Evolutionary conservation across 2,888 invertebrate species (phyloP).

Genomic region (Sphecodes monilicornis): DNA sequence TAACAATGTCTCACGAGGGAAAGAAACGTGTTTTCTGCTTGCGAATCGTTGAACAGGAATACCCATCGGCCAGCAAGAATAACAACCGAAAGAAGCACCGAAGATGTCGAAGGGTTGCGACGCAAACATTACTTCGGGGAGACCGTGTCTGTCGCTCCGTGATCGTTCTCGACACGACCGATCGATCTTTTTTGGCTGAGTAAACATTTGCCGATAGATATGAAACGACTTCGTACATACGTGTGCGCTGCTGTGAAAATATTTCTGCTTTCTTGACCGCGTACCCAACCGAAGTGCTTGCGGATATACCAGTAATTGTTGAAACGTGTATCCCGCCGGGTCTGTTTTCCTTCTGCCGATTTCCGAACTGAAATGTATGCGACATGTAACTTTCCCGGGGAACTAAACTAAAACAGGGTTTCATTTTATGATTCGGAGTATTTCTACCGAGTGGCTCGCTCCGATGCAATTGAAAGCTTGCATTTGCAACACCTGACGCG

Average conservation of each 20-base stretch:
- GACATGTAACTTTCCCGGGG: neutral
- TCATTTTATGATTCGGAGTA: neutral
- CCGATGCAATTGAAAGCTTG: neutral
- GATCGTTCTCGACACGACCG: slow-evolving; percentile 33
- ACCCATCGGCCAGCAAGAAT: slow-evolving; percentile 48
- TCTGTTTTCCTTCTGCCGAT: slow-evolving; percentile 1
- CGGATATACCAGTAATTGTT: slow-evolving; percentile 24
- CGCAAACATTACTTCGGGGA: slow-evolving; percentile 44
- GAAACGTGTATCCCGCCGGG: slow-evolving; percentile 6
- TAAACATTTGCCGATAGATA: slow-evolving; percentile 60
- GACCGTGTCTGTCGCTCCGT: slow-evolving; percentile 40
- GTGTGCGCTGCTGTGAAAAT: slow-evolving; percentile 36
- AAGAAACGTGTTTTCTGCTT: neutral
- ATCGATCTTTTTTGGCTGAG: slow-evolving; percentile 60
- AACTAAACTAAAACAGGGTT: neutral
- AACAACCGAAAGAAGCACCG: slow-evolving; percentile 54
- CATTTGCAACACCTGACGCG: neutral
- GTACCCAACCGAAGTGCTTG: neutral
- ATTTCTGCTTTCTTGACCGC: slow-evolving; percentile 22
- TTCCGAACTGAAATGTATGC: slow-evolving; percentile 1
- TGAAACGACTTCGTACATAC: slow-evolving; percentile 20
- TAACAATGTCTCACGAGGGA: neutral
- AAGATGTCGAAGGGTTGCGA: slow-evolving; percentile 47
- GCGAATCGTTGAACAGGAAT: slow-evolving; percentile 47
- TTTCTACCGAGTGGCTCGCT: neutral